Evolutionary conservation across 2,113 vertebrate species (phyloP).

Genomic region (Pedionomus torquatus): DNA sequence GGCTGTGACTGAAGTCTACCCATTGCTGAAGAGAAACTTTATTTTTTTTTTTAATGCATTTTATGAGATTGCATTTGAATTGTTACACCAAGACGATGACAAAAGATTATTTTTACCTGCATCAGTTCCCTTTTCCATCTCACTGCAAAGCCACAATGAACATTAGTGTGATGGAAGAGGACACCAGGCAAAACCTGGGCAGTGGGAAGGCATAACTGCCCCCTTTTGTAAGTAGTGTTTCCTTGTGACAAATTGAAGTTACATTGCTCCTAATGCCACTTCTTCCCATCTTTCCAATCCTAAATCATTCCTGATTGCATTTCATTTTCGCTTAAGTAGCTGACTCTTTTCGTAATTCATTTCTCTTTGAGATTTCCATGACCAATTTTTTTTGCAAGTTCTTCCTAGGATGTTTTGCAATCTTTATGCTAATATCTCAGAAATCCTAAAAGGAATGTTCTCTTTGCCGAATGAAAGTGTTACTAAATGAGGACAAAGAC

Average conservation of each 20-base stretch:
- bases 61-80: not conserved
- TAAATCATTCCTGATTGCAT: not conserved
- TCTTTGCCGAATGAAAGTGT: not conserved
- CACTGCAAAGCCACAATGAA: not conserved
- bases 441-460: not conserved
- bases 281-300: not conserved
- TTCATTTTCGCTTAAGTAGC: not conserved
- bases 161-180: not conserved
- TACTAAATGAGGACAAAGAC: not conserved
- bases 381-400: not conserved
- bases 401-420: not conserved
- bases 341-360: not conserved
- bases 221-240: not conserved
- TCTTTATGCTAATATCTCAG: not conserved
- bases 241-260: not conserved
- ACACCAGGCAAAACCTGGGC: not conserved
- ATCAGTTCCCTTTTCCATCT: not conserved
- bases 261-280: not conserved
- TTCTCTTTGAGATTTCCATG: not conserved
- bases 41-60: not conserved
- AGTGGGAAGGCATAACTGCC: not conserved
- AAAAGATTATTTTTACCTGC: not conserved
- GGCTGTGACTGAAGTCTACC: not conserved
- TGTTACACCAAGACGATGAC: not conserved
- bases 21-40: not conserved